A percentile compares a stretch with the other conserved stretches of the same genome.
Evolutionary conservation across 2,797 vertebrate species (phyloP).

Genomic region (Poeciliopsis infans): DNA sequence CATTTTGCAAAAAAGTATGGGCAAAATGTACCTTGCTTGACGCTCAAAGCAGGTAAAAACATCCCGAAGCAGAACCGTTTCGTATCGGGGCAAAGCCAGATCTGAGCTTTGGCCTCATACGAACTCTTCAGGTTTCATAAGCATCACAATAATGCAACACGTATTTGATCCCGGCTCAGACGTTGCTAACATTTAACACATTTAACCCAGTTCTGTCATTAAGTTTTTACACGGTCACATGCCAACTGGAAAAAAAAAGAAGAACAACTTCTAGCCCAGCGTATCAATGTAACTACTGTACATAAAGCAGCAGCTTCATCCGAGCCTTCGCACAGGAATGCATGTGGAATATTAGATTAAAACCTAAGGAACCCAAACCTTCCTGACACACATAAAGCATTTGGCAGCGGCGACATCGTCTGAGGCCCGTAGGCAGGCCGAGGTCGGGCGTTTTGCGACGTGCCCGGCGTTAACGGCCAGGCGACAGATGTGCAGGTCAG

Average conservation of each 20-base stretch:
- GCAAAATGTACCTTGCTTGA: not conserved
- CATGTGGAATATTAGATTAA: not conserved
- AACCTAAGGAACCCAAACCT: not conserved
- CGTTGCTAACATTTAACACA: not conserved
- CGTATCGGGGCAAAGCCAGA: not conserved
- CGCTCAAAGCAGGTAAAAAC: not conserved
- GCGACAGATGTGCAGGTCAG: slow-evolving; percentile 9
- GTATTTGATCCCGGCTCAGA: slow-evolving; percentile 24
- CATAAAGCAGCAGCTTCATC: not conserved
- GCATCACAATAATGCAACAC: slow-evolving; percentile 9
- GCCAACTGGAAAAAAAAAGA: not conserved
- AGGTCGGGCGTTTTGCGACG: slow-evolving; percentile 25
- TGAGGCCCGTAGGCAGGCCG: not conserved
- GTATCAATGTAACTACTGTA: not conserved
- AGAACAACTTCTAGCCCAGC: not conserved
- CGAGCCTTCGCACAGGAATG: not conserved
- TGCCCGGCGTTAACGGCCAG: not conserved
- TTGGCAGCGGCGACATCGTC: not conserved
- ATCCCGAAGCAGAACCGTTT: not conserved
- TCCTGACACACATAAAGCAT: not conserved
- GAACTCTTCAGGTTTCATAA: not conserved
- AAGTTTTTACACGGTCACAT: slow-evolving; percentile 22
- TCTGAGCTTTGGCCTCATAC: slow-evolving; percentile 6
- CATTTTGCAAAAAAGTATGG: not conserved
- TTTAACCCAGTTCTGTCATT: slow-evolving; percentile 8